phyloP scores from a whole-genome alignment of 2,888 invertebrate species.

The Sphinx pinastri region DNA sequence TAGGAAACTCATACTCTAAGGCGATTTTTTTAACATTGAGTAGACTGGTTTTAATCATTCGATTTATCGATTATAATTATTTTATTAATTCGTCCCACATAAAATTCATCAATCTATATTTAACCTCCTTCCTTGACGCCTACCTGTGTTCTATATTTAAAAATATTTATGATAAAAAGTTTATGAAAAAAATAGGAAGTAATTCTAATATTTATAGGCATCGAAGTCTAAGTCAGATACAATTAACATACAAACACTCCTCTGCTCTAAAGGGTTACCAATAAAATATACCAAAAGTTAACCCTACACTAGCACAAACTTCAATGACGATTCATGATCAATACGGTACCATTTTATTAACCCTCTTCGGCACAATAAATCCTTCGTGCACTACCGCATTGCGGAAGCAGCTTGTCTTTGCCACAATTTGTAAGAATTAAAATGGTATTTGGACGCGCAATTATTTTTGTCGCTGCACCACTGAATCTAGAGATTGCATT shows the following conservation, averaged over 20 bases:
- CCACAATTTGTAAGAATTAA: constrained; percentile 52
- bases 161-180: too few species aligned
- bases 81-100: too few species aligned
- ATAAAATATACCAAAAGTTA: background rate
- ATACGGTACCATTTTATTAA: constrained; percentile 40
- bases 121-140: too few species aligned
- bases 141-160: too few species aligned
- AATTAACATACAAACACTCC: background rate
- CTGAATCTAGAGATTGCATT: constrained; percentile 4
- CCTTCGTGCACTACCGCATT: constrained; percentile 44
- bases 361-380: constrained; percentile 42
- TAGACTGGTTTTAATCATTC: too few species aligned
- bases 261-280: background rate
- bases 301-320: background rate
- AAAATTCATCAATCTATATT: too few species aligned
- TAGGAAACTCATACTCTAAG: too few species aligned
- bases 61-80: too few species aligned
- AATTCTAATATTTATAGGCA: too few species aligned
- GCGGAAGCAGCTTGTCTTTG: constrained; percentile 48
- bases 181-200: too few species aligned
- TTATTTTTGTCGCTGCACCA: constrained; percentile 18
- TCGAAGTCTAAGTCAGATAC: too few species aligned
- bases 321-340: constrained; percentile 33
- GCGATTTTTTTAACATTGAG: too few species aligned
- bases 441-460: constrained; percentile 34